Base-by-base conservation (phyloP, 2,797 vertebrate species). In the Apodemus agrarius region DNA sequence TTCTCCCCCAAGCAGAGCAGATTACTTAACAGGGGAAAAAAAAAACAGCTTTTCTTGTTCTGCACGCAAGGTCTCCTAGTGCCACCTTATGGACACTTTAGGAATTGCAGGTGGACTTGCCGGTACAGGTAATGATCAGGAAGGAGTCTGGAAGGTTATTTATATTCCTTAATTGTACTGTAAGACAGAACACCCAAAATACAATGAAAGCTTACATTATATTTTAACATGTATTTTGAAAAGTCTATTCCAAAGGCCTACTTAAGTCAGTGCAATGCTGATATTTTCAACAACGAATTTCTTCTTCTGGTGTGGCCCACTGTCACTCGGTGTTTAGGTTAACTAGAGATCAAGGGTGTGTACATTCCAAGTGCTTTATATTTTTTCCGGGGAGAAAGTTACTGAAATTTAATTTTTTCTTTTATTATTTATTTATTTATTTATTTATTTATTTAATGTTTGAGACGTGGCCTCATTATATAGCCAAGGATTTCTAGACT, bases 31-130 rank as follows among this genome's bases (percentile, higher is more conserved):
- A 74, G 79, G 16, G 24, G 19, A 17, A 67, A 37, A 54, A 29
- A 22, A 72, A 43, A 59, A 31, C 4, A 13, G 24, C 1, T 17
- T 74, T 29, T 82, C 14, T 67, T 26, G 21, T 88, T 90, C 34
- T 46, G 31, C 9, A 90, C 65, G 75, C 37, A 76, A 95, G 96
- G 92, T 87, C 61, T 90, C 54, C 16, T 9, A 74, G 0, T 96
- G 98, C 97, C 98, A 98, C 89, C 97, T 89, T 79, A 40, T 91
- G 98, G 98, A 91, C 89, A 94, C 10, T 54, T 24, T 3, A 65
- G 90, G 74, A 96, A 96, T 90, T 96, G 67, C 92, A 97, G 43
- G 43, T 29, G 69, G 29, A 52, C 54, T 94, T 76, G n/a, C n/a
- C n/a, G 24, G 0, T 86, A 3, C 4, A 34, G 17, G 31, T 17